Evolutionary conservation across 2,113 vertebrate genomes (phyloP).

Genomic region (Apistogramma diplotaenia): DNA sequence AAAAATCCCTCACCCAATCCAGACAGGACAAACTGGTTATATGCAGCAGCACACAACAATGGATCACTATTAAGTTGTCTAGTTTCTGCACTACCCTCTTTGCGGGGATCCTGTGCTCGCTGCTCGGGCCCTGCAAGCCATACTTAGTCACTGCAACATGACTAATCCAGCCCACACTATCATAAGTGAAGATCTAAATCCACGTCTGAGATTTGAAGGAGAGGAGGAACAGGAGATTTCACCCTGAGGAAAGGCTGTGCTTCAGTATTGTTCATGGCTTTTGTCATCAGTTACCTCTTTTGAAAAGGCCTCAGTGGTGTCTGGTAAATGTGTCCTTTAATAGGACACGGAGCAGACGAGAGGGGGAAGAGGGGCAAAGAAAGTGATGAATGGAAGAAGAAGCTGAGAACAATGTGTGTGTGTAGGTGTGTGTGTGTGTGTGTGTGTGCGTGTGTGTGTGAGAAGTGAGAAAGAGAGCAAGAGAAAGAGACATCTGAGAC

Average conservation of each 20-base stretch:
- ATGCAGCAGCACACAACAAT: neutral
- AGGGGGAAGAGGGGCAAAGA: neutral
- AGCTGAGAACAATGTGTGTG: neutral
- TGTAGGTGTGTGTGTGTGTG: neutral
- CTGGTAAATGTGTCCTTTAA: conserved; percentile 19
- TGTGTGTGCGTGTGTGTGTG: neutral
- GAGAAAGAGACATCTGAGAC: conserved; percentile 41
- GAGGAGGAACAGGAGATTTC: conserved; percentile 28
- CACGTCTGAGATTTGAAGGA: conserved; percentile 54
- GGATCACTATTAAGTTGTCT: neutral
- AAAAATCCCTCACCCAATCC: neutral
- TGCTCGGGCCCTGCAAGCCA: conserved; percentile 26
- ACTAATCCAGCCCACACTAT: conserved; percentile 65
- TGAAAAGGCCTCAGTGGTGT: conserved; percentile 6
- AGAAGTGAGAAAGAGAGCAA: neutral
- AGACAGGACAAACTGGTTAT: neutral
- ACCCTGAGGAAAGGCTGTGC: conserved; percentile 2
- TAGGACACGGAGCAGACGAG: neutral
- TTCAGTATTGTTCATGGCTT: conserved; percentile 23
- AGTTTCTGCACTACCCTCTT: conserved; percentile 1
- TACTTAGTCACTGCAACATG: conserved; percentile 60
- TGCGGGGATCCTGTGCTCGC: conserved; percentile 27
- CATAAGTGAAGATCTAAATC: conserved; percentile 59
- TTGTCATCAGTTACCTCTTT: conserved; percentile 15
- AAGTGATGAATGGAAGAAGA: conserved; percentile 18